These are phyloP conservation scores for Bibio marci DNA, from an alignment of 2,888 invertebrate species.

Conservation along the genomic window DNA sequence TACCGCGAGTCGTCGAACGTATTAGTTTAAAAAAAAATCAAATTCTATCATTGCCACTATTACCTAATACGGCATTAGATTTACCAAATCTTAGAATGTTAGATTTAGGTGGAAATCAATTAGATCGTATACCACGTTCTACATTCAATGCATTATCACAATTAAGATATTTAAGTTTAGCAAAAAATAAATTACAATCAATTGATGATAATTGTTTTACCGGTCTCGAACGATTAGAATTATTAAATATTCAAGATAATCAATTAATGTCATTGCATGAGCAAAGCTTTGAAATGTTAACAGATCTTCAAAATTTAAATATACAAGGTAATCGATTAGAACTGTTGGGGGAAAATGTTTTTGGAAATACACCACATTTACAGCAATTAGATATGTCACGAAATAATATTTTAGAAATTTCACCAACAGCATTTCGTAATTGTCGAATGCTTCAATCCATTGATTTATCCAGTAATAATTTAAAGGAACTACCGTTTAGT, in stretches of 20 bases:
- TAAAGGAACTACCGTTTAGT: constrained; percentile 53
- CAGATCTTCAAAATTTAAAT: constrained; percentile 49
- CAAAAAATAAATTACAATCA: constrained; percentile 51
- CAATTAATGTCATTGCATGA: constrained; percentile 48
- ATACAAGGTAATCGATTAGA: constrained; percentile 61
- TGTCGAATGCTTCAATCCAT: constrained; percentile 51
- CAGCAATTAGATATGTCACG: constrained; percentile 55
- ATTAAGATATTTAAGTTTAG: constrained; percentile 49
- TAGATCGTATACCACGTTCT: constrained; percentile 49
- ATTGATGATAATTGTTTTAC: constrained; percentile 52
- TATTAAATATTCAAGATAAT: constrained; percentile 58
- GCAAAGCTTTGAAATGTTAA: constrained; percentile 42
- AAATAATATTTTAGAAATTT: constrained; percentile 53
- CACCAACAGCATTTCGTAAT: constrained; percentile 41
- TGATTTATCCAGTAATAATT: constrained; percentile 60
- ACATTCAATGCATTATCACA: constrained; percentile 47
- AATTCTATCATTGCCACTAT: constrained; percentile 44
- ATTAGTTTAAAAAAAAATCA: constrained; percentile 53
- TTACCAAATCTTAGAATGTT: constrained; percentile 54
- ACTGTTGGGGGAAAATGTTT: constrained; percentile 45
- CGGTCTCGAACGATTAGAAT: constrained; percentile 51
- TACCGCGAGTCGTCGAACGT: constrained; percentile 61
- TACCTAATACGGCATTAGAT: constrained; percentile 49
- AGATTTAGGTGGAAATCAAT: constrained; percentile 57
- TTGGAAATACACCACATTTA: constrained; percentile 45